Evolutionary conservation across 2,113 vertebrate genomes (phyloP).

Genomic region (Vulpes ferrilata): DNA sequence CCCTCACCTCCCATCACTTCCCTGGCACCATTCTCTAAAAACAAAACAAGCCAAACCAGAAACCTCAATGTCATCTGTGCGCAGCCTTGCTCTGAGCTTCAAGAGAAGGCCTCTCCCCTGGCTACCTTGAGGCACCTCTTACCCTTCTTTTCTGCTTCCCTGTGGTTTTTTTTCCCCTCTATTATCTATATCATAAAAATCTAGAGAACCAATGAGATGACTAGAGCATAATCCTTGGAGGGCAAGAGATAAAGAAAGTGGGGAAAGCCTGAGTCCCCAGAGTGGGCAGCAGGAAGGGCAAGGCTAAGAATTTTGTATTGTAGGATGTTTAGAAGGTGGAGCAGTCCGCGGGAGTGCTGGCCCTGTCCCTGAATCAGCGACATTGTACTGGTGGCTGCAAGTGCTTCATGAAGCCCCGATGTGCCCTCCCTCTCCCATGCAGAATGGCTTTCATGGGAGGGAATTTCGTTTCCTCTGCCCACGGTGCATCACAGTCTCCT

Average conservation of each 20-base stretch:
- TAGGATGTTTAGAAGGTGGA: not conserved
- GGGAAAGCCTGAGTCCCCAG: not conserved
- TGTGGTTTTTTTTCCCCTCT: not conserved
- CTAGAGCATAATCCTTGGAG: not conserved
- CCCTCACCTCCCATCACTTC: not conserved
- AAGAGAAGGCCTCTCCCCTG: not conserved
- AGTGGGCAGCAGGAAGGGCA: not conserved
- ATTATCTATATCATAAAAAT: slow-evolving; percentile 16
- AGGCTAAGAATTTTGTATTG: not conserved
- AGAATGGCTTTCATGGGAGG: not conserved
- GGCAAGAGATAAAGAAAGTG: not conserved
- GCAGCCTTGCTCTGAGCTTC: not conserved
- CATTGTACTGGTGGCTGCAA: rapidly evolving
- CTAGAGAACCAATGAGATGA: not conserved
- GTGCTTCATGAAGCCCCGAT: rapidly evolving
- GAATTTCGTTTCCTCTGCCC: not conserved
- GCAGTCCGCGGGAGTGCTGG: rapidly evolving
- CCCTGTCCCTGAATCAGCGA: no score
- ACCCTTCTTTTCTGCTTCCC: not conserved
- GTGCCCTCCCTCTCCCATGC: not conserved
- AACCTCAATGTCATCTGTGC: not conserved
- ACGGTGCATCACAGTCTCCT: not conserved
- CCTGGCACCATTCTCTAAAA: not conserved
- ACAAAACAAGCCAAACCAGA: not conserved
- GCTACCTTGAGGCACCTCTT: not conserved